Percentiles rank a stretch among this genome's conserved stretches.
These are phyloP conservation scores for Pteronotus mesoamericanus DNA, from an alignment of 2,797 vertebrate genomes.

Conservation along the genomic window DNA sequence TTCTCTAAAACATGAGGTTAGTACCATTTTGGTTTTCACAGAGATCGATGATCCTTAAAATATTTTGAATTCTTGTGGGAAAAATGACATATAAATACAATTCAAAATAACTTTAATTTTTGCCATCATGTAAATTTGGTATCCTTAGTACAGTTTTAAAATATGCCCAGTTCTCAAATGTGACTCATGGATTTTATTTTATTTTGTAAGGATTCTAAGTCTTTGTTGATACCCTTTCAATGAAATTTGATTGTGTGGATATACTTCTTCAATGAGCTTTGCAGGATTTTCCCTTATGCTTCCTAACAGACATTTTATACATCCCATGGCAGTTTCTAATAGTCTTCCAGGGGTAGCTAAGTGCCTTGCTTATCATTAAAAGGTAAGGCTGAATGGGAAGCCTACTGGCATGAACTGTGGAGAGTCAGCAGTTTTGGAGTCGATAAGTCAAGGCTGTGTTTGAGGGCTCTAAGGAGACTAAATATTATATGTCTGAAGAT, in stretches of 20 bases:
- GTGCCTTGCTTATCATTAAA: conserved; percentile 51
- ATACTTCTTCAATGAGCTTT: neutral
- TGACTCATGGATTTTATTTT: neutral
- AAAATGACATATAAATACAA: neutral
- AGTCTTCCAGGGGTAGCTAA: conserved; percentile 8
- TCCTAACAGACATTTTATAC: conserved; percentile 25
- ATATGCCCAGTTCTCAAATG: neutral
- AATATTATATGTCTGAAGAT: conserved; percentile 57
- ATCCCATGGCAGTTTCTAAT: conserved; percentile 8
- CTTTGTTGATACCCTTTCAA: neutral
- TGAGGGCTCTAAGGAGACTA: conserved; percentile 35
- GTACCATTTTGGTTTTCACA: neutral
- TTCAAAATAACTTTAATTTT: neutral
- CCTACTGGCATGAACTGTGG: neutral
- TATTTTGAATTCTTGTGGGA: neutral
- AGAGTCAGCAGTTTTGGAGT: conserved; percentile 58
- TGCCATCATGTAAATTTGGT: neutral
- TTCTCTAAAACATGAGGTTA: neutral
- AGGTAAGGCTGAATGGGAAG: neutral
- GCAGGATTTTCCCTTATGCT: neutral
- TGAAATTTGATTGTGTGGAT: conserved; percentile 17
- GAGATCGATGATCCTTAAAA: neutral
- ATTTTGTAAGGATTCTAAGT: neutral
- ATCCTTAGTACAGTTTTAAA: neutral
- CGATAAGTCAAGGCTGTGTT: conserved; percentile 49